Base-by-base conservation (phyloP, 2,113 vertebrate genomes). In the Onychostoma macrolepis region DNA sequence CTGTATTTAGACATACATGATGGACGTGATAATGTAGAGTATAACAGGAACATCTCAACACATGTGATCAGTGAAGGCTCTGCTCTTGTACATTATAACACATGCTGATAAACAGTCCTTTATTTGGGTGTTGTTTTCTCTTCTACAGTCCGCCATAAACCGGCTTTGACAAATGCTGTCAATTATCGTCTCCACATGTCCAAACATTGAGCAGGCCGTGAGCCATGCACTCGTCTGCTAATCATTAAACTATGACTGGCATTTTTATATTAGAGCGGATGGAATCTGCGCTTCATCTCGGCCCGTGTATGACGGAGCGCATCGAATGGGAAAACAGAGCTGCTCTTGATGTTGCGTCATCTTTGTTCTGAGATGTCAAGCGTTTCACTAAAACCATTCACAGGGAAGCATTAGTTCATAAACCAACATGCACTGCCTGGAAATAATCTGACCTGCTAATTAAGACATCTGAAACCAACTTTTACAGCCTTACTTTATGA, bases 201-300 rank as follows among this genome's bases (percentile, higher is more conserved):
- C 50, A 45, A 84, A 67, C 45, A 58, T 28, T 10, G 56, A 84
- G 6, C 13, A 53, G 58, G 38, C 38, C 86, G 4, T 43, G 28
- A 80, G 82, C 76, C 65, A 50, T 80, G 67, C 63, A 63, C 28
- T 80, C 87, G 71, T 88, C 87, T 88, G 87, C 33, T 56, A 80
- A 58, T 80, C 87, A 85, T 88, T 88, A 85, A 43, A 85, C 30
- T 41, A 71, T 56, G 76, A 85, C 61, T 80, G 87, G 48, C 84
- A 50, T 33, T 77, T 72, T 88, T 67, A 69, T 67, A 83, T 84
- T 21, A 65, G 7, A 48, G 36, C 36, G 45, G 74, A 6, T 36
- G 63, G 24, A 15, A 80, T 61, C 1, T 56, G 77, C 50, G 7
- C 13, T 36, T 69, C 67, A 19, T 36, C 45, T 78, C 6, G 75